Evolutionary conservation across 2,113 vertebrate species (phyloP), one percentile per base, ranked within the genome.

Genomic region (Chaenocephalus aceratus): DNA sequence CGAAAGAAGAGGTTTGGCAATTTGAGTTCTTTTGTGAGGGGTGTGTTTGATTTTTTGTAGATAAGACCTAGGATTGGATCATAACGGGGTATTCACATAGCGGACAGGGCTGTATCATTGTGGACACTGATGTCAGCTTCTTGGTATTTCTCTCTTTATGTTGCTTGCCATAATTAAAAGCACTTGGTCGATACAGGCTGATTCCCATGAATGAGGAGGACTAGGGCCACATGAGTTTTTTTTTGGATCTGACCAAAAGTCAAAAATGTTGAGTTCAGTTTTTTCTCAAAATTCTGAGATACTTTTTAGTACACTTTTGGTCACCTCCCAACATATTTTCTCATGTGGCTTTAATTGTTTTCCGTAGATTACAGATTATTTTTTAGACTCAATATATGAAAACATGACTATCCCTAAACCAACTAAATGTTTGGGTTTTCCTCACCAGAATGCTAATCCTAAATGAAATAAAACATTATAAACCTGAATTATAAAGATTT

Each of bases 91-190:
- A n/a, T 41, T 21, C 10, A 36, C 23, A 36, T 49, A 15, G 23
- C 1, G 15, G 10, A 30, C 49, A 21, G 6, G 49, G n/a, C 59
- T 73, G 58, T 11, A 36, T 18, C 10, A n/a, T 4, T 34, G 56
- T 15, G n/a, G 30, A 61, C 21, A 36, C 26, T 59, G 18, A 44
- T 10, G 6, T 66, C 13, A 49, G 49, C 2, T 52, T 34, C 14
- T 60, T 60, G 18, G 45, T 66, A 23, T 66, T 36, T 12, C 15
- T 48, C 30, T 3, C 44, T 66, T 13, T 23, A 53, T 21, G 65
- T 75, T 75, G 36, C 26, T 21, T 66, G 56, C 53, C 44, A 15
- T 44, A 21, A 13, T 57, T 56, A 26, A n/a, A 52, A 58, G 21
- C 58, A 23, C 34, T 18, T 53, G 7, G 36, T 41, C 7, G 26